phyloP scores from a whole-genome alignment of 2,797 vertebrate genomes.

The Mergus octosetaceus region DNA sequence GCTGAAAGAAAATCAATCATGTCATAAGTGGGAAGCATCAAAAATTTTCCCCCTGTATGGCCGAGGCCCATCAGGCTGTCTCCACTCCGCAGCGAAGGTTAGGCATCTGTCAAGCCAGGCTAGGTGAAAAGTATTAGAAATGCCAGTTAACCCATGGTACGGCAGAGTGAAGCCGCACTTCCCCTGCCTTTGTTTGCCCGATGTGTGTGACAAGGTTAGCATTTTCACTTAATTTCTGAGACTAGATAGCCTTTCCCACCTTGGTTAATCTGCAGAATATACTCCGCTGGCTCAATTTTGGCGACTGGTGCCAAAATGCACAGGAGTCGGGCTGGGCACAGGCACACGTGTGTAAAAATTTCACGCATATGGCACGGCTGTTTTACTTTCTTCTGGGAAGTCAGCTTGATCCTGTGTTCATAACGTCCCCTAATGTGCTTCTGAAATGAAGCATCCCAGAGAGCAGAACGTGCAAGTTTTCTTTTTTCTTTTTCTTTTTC shows the following conservation, averaged over 20 bases:
- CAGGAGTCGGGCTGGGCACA: accelerated
- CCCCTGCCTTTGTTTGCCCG: slow-evolving; percentile 69
- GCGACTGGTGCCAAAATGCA: neutral
- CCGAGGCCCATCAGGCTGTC: slow-evolving; percentile 82
- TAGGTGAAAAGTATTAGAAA: slow-evolving; percentile 85
- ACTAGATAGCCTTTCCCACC: slow-evolving; percentile 7
- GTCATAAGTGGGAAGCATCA: slow-evolving; percentile 99
- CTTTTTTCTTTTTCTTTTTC: neutral
- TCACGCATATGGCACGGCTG: accelerated
- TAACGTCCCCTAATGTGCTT: neutral
- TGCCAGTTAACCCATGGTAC: slow-evolving; percentile 84
- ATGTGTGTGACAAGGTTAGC: slow-evolving; percentile 72
- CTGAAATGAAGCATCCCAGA: neutral
- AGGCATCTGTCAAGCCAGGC: slow-evolving; percentile 84
- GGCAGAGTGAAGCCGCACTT: slow-evolving; percentile 40
- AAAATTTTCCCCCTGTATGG: slow-evolving; percentile 84
- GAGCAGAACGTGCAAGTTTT: neutral
- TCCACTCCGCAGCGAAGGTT: slow-evolving; percentile 82
- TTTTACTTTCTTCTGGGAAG: neutral
- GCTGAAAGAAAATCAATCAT: slow-evolving; percentile 99
- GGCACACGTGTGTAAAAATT: accelerated
- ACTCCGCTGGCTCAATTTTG: neutral
- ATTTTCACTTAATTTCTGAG: slow-evolving; percentile 73
- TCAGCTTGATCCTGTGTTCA: neutral
- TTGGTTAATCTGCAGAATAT: neutral